A percentile compares a stretch with the other conserved stretches of the same genome.
Conservation (phyloP, 2,888 invertebrate genomes). For the Dioctria rufipes region DNA sequence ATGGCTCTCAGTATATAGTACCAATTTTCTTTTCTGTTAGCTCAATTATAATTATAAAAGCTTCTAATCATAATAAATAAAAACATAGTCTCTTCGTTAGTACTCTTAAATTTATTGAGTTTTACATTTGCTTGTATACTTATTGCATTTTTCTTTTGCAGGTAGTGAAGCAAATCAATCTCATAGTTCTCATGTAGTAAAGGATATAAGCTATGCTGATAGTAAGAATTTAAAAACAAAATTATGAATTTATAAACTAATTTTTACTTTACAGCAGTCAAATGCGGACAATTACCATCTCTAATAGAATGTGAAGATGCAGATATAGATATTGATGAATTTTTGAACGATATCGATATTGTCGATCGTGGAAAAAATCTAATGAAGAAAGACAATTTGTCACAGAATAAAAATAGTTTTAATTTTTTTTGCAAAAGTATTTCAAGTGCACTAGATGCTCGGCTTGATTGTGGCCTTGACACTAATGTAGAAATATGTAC, state of each 20-base stretch:
- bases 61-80: neutral
- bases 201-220: conserved; percentile 58
- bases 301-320: conserved; percentile 87
- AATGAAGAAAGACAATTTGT: conserved; percentile 72
- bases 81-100: neutral
- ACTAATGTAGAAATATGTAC: conserved; percentile 83
- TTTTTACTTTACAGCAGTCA: conserved; percentile 63
- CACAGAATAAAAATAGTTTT: conserved; percentile 69
- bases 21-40: neutral
- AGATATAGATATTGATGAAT: conserved; percentile 80
- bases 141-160: neutral
- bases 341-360: conserved; percentile 80
- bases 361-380: conserved; percentile 76
- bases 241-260: conserved; percentile 11
- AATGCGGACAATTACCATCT: conserved; percentile 75
- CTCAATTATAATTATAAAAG: neutral
- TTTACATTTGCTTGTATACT: too few relatives aligned
- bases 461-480: conserved; percentile 86
- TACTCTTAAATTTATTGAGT: too few relatives aligned
- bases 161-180: conserved; percentile 23
- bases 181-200: conserved; percentile 52
- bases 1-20: too few relatives aligned
- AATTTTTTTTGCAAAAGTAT: conserved; percentile 72
- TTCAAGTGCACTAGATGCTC: conserved; percentile 82
- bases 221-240: conserved; percentile 51